A percentile compares a stretch with the other conserved stretches of the same genome.
These are phyloP conservation scores for Sebastes dallii DNA, from an alignment of 2,797 vertebrate species.

Conservation along the genomic window DNA sequence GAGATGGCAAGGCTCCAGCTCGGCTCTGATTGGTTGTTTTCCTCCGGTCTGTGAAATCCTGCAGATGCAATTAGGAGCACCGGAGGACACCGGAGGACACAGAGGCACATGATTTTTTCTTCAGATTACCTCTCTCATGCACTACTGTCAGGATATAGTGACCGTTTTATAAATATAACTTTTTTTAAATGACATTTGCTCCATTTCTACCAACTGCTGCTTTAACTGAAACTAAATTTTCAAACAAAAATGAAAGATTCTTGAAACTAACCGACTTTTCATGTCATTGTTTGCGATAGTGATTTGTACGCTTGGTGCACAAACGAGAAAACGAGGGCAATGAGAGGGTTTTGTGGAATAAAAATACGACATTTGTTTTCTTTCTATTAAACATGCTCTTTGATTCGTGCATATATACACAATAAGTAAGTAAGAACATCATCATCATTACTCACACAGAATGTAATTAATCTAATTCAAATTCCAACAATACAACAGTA, in stretches of 20 bases:
- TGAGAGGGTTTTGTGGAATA: neutral
- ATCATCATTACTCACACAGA: neutral
- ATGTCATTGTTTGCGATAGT: neutral
- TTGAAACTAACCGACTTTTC: neutral
- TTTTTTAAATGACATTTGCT: no score
- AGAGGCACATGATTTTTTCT: no score
- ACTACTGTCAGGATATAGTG: no score
- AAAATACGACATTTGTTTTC: conserved; percentile 21
- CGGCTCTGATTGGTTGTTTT: no score
- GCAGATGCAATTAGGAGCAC: no score
- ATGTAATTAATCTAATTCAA: neutral
- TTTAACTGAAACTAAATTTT: conserved; percentile 2
- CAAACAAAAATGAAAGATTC: neutral
- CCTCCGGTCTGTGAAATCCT: no score
- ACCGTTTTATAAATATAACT: no score
- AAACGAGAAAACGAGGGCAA: conserved; percentile 4
- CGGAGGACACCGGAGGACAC: no score
- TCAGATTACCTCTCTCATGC: no score
- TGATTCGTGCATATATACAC: conserved; percentile 13
- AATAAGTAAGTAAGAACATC: neutral
- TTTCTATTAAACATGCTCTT: conserved; percentile 23
- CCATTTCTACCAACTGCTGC: no score
- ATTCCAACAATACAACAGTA: neutral
- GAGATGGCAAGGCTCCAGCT: no score
- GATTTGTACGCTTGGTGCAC: conserved; percentile 10